A percentile compares a stretch with the other conserved stretches of the same genome.
Evolutionary conservation across 2,113 vertebrate genomes (phyloP).

Genomic region (Polypterus senegalus): DNA sequence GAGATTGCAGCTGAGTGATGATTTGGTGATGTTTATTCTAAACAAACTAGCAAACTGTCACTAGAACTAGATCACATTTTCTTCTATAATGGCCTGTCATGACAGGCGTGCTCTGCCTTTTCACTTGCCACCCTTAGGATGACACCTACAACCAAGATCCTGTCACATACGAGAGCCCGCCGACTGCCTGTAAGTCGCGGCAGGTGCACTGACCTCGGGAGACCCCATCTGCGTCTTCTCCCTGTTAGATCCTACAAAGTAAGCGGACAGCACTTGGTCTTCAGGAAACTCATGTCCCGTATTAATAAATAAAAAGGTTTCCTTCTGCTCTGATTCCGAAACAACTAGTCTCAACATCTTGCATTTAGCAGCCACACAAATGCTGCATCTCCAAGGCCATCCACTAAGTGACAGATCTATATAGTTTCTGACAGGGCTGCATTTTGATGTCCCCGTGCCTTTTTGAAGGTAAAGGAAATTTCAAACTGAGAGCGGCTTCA

Average conservation of each 20-base stretch:
- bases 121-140: slow-evolving; percentile 53
- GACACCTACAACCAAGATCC: slow-evolving; percentile 39
- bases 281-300: slow-evolving; percentile 16
- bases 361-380: too few species aligned
- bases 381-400: too few species aligned
- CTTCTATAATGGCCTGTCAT: slow-evolving; percentile 47
- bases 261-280: slow-evolving; percentile 22
- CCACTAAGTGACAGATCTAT: slow-evolving; percentile 2
- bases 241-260: slow-evolving; percentile 15
- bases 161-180: slow-evolving; percentile 59
- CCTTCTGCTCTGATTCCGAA: too few species aligned
- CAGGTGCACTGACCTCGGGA: slow-evolving; percentile 60
- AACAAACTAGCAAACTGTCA: slow-evolving; percentile 1
- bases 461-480: slow-evolving; percentile 13
- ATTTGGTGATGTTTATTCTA: too few species aligned
- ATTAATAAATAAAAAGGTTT: slow-evolving; percentile 33
- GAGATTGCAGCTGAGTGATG: too few species aligned
- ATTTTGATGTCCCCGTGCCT: slow-evolving; percentile 2
- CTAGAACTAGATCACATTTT: slow-evolving; percentile 52
- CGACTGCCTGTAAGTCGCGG: slow-evolving; percentile 57
- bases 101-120: slow-evolving; percentile 57
- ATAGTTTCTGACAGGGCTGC: slow-evolving; percentile 13
- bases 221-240: slow-evolving; percentile 37
- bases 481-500: slow-evolving; percentile 25
- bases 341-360: too few species aligned